Evolutionary conservation across 2,888 invertebrate species (phyloP), one percentile per base, ranked within the genome.

Genomic region (Elegia similella): DNA sequence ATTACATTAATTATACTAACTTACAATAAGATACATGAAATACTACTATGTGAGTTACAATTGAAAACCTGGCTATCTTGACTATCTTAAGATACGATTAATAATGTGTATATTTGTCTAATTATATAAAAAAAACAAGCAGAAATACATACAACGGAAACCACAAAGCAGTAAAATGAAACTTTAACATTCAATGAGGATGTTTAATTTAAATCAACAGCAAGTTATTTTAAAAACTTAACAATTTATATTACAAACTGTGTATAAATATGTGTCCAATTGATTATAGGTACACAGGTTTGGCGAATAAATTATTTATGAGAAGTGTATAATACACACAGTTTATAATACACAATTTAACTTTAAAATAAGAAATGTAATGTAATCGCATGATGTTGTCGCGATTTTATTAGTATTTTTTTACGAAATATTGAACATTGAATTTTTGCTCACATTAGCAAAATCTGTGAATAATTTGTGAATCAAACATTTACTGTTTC

Each of bases 1-100:
- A 90, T 91, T 91, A 91, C 91, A 89, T 88, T 86, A 75, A 81
- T 88, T 86, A 88, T 69, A 66, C 84, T 89, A 84, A 83, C 86
- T 89, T 89, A 89, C 78, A 69, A 76, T 79, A 83, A 78, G 76
- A 82, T 86, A 84, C 71, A 76, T 73, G 74, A 76, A 78, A 77
- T 68, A 73, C 77, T 86, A 80, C 73, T 81, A 80, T 83, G 83
- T 88, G 86, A 80, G 81, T 78, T 86, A 75, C 80, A 90, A 90
- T 88, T 88, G 83, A 92, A 92, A 92, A 90, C 92, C 88, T 90
- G 91, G 86, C 88, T 92, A 92, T 92, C 91, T 76, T 92, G 92
- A 78, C 91, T 92, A 92, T 75, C 83, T 89, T 86, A 89, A 74
- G 77, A 80, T 88, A 89, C 78, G 83, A 78, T 69, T 80, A 80